Percentiles rank a stretch among this genome's conserved stretches.
phyloP scores from a whole-genome alignment of 2,113 vertebrate genomes.

The Callaeas wilsoni region DNA sequence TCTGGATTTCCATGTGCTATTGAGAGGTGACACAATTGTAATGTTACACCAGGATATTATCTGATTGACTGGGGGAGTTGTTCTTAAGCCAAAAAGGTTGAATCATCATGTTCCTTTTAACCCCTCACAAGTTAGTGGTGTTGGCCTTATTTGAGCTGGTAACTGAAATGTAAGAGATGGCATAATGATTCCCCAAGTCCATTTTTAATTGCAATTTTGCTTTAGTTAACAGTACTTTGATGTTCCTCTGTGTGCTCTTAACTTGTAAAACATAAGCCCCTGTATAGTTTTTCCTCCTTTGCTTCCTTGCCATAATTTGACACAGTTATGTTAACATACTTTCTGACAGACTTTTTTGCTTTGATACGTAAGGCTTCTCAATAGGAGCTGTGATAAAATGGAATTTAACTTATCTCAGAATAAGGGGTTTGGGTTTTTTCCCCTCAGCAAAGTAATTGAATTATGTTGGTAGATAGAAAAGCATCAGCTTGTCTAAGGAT shows the following conservation, averaged over 20 bases:
- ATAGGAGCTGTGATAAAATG: not conserved
- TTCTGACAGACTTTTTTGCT: not conserved
- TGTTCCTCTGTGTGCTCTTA: not conserved
- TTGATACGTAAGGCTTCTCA: not conserved
- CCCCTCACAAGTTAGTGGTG: not conserved
- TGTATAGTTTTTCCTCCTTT: not conserved
- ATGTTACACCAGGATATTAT: slow-evolving; percentile 20
- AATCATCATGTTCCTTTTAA: slow-evolving; percentile 51
- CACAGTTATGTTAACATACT: not conserved
- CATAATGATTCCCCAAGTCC: not conserved
- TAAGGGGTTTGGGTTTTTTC: not conserved
- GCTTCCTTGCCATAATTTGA: not conserved
- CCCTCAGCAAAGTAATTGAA: not conserved
- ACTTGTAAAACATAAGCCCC: not conserved
- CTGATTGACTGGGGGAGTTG: not conserved
- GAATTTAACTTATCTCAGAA: not conserved
- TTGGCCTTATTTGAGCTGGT: slow-evolving; percentile 18
- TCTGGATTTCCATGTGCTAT: slow-evolving; percentile 19
- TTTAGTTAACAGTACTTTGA: not conserved
- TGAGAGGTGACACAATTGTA: slow-evolving; percentile 39
- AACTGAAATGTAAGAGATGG: not conserved
- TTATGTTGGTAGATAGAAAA: not conserved
- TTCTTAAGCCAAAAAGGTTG: slow-evolving; percentile 10
- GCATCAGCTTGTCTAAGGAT: not conserved
- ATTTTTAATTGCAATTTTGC: not conserved